Percentiles rank a stretch among this genome's conserved stretches.
These are phyloP conservation scores for Trachelus troglodyta DNA, from an alignment of 2,888 invertebrate genomes.

Conservation along the genomic window DNA sequence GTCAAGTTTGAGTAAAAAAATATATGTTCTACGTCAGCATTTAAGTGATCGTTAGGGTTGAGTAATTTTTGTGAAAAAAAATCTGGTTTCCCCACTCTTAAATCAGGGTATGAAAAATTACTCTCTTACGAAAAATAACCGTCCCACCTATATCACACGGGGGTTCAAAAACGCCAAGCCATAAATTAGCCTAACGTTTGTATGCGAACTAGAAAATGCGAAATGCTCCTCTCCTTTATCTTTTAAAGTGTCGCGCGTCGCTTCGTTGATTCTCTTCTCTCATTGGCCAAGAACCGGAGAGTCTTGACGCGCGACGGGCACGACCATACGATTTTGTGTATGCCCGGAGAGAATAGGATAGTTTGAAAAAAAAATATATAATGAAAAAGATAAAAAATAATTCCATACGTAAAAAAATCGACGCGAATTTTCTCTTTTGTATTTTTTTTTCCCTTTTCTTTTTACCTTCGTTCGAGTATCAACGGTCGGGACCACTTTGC, in stretches of 20 bases:
- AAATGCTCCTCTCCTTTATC: background rate
- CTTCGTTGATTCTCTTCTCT: background rate
- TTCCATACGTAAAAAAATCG: background rate
- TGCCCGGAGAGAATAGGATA: background rate
- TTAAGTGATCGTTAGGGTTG: background rate
- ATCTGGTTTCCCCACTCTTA: background rate
- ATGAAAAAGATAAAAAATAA: background rate
- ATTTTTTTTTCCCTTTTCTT: background rate
- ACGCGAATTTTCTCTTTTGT: background rate
- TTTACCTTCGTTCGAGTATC: conserved; percentile 32
- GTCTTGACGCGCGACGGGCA: background rate
- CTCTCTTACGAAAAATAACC: background rate
- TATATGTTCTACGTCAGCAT: background rate
- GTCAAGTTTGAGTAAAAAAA: background rate
- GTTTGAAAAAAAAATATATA: background rate
- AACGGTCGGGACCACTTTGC: conserved; percentile 51
- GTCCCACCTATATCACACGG: background rate
- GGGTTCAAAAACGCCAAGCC: background rate
- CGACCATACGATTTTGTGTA: background rate
- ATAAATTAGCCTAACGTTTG: background rate
- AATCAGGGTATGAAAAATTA: background rate
- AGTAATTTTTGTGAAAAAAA: background rate
- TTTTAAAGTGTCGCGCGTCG: background rate
- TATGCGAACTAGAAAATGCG: background rate
- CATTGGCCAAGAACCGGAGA: background rate